Conservation (phyloP, 2,797 vertebrate species). For the Okamejei kenojei region DNA sequence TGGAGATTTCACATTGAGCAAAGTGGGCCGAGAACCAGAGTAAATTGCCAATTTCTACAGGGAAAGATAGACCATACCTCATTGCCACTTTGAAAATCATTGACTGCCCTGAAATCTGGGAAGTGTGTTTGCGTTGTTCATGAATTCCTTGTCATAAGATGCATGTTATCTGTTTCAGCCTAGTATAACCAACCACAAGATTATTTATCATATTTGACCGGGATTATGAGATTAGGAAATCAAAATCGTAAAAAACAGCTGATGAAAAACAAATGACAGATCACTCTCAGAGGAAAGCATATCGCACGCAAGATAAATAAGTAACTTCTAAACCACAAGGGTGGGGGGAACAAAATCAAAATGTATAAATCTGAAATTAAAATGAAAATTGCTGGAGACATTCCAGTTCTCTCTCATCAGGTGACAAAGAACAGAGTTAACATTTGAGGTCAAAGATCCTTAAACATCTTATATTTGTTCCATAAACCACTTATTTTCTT, state of each 20-base stretch:
- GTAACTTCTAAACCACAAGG: too few species aligned
- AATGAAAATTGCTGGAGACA: too few species aligned
- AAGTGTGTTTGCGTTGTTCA: background rate
- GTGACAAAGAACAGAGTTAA: too few species aligned
- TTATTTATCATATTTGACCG: background rate
- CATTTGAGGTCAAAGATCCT: too few species aligned
- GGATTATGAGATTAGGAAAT: background rate
- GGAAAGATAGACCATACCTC: background rate
- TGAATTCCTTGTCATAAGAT: background rate
- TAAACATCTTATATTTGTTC: too few species aligned
- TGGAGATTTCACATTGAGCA: background rate
- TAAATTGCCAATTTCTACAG: background rate
- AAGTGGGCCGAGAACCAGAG: background rate
- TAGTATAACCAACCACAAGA: background rate
- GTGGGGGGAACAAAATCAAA: too few species aligned
- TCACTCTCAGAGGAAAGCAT: background rate
- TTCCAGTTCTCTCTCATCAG: too few species aligned
- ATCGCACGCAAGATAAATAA: background rate
- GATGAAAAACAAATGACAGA: background rate
- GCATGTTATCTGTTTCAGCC: background rate
- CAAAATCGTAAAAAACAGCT: background rate
- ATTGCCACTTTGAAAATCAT: background rate
- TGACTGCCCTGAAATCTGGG: background rate
- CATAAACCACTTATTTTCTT: background rate
- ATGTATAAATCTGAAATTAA: too few species aligned